Evolutionary conservation across 2,113 vertebrate genomes (phyloP).

Genomic region (Symphodus melops): DNA sequence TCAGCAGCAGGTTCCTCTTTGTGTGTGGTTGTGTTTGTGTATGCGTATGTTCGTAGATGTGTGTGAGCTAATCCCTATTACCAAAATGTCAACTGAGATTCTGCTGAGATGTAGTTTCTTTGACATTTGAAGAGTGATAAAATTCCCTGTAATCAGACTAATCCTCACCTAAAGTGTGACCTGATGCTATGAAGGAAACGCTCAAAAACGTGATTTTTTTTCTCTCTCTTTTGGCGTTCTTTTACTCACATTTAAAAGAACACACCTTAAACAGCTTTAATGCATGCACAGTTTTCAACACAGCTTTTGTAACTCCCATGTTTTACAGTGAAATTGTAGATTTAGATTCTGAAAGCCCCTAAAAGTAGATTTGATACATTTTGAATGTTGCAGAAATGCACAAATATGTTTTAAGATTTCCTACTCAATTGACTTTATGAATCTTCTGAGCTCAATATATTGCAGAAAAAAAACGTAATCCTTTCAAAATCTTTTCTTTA

Average conservation of each 20-base stretch:
- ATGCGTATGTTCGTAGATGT: background rate
- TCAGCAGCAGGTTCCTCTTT: slow-evolving; percentile 58
- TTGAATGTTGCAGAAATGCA: background rate
- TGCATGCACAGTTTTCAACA: background rate
- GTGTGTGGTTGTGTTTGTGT: background rate
- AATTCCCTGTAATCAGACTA: slow-evolving; percentile 37
- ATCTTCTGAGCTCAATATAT: background rate
- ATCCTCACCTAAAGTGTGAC: slow-evolving; percentile 32
- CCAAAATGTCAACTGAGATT: slow-evolving; percentile 63
- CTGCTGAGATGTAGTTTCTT: slow-evolving; percentile 55
- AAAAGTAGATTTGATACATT: too few species aligned
- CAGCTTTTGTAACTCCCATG: background rate
- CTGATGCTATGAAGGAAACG: slow-evolving; percentile 45
- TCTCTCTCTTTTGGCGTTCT: background rate
- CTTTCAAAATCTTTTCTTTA: background rate
- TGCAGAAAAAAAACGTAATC: background rate
- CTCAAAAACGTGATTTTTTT: slow-evolving; percentile 29
- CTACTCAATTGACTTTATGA: background rate
- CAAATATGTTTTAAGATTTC: too few species aligned
- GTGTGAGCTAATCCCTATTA: slow-evolving; percentile 40
- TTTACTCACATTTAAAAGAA: background rate
- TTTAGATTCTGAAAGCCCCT: too few species aligned
- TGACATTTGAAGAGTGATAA: slow-evolving; percentile 66
- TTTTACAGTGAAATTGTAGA: background rate
- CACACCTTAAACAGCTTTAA: background rate